Percentiles rank a stretch among this genome's conserved stretches.
Conservation (phyloP, 1,140 invertebrate genomes). For the Conus betulinus region DNA sequence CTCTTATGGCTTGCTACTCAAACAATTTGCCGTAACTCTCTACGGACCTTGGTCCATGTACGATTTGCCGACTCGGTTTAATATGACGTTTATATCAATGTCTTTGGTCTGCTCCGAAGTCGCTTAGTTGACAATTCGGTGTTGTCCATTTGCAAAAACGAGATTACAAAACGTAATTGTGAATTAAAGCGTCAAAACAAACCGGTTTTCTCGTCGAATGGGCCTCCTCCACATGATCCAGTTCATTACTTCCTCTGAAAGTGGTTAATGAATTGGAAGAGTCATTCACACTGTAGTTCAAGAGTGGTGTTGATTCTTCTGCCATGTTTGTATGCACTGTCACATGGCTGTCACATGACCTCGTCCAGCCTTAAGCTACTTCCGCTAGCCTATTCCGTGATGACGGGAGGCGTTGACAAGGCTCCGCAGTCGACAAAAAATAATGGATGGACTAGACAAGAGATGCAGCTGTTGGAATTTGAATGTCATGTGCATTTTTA, state of each 20-base stretch:
- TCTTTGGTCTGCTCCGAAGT: background rate
- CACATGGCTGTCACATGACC: constrained; percentile 22
- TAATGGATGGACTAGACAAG: no score
- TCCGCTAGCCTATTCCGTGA: no score
- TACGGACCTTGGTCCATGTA: background rate
- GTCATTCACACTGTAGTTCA: background rate
- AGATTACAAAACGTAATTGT: background rate
- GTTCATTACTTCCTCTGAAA: background rate
- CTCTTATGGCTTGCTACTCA: no score
- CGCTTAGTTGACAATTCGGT: background rate
- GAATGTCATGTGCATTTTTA: no score
- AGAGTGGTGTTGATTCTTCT: constrained; percentile 10
- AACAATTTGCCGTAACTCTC: background rate
- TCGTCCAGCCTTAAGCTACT: no score
- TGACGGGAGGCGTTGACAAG: no score
- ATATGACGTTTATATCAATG: background rate
- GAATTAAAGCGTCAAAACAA: background rate
- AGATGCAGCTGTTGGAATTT: no score
- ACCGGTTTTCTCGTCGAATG: constrained; percentile 13
- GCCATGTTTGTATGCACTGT: background rate
- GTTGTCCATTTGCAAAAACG: background rate
- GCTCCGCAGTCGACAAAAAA: no score
- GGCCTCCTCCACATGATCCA: constrained; percentile 11
- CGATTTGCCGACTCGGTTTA: background rate
- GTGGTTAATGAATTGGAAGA: background rate